Conservation (phyloP, 2,113 vertebrate species). For the Sander vitreus region DNA sequence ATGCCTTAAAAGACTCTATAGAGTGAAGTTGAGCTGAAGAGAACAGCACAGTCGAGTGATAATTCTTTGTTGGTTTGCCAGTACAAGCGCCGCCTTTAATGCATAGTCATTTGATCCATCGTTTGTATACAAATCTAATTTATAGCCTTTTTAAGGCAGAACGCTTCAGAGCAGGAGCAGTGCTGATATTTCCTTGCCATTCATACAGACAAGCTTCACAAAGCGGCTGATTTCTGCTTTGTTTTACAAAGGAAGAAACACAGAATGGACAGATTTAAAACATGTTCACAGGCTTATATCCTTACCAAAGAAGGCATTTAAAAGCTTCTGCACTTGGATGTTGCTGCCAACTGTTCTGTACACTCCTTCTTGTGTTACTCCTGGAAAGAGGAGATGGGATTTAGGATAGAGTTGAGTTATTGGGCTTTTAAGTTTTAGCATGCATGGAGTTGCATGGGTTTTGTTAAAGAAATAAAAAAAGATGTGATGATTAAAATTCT, state of each 20-base stretch:
- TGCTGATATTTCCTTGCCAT: neutral
- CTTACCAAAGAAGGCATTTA: conserved; percentile 97
- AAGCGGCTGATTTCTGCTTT: neutral
- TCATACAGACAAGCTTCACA: neutral
- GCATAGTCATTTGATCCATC: neutral
- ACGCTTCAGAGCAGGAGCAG: neutral
- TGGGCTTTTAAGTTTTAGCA: neutral
- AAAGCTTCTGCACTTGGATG: conserved; percentile 96
- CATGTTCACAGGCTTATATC: conserved; percentile 48
- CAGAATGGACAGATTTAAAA: conserved; percentile 13
- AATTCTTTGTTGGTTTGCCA: neutral
- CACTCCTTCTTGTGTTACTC: conserved; percentile 91
- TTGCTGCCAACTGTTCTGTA: conserved; percentile 98
- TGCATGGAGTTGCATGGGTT: neutral
- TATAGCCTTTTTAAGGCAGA: neutral
- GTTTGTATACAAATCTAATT: neutral
- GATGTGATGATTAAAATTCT: conserved; percentile 4
- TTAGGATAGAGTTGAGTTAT: neutral
- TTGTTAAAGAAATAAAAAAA: neutral
- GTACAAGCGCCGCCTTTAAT: neutral
- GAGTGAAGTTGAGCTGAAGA: neutral
- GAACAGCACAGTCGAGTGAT: neutral
- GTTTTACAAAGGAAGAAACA: neutral
- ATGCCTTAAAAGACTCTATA: neutral
- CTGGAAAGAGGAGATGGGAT: conserved; percentile 77